Base-by-base conservation (phyloP, 2,113 vertebrate genomes). In the Silurus asotus region DNA sequence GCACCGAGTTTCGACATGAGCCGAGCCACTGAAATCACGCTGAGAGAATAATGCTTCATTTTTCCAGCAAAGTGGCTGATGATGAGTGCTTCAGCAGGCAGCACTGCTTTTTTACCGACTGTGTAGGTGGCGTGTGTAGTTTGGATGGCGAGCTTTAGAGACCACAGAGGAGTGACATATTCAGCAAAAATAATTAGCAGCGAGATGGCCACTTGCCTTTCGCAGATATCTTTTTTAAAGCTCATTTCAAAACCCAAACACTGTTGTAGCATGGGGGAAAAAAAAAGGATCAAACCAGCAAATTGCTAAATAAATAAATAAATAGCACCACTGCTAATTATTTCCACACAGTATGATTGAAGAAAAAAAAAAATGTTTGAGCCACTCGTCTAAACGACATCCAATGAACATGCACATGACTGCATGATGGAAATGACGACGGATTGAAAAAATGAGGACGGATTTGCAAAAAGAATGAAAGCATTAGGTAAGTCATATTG, bases 121-220 rank as follows among this genome's bases (percentile, higher is more conserved):
- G 83, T 90, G 94, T 91, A 87, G 88, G 83, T 90, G 91, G 88
- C 92, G 86, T 87, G 84, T 78, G 85, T 84, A 91, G 61, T 20
- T 65, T 53, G 77, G 56, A 80, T 86, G 90, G 88, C 8, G 88
- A 83, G 87, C 90, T 88, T 84, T 65, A 92, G 49, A 83, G 85
- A 92, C 87, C 88, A 88, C 82, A 90, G 90, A 93, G 88, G 92
- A 86, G 90, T 17, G 88, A 92, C 81, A 89, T 25, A 51, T 56
- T 90, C 84, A 84, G 82, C 95, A 94, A 96, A 37, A 97, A 96
- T 88, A 96, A 94, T 98, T 97, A 97, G 96, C 96, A 96, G 97
- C 95, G 95, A 88, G 93, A 89, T 86, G 76, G 64, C 83, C 84
- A 82, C 69, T 61, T 86, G 75, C 82, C 86, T 88, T 87, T 76